Evolutionary conservation across 2,113 vertebrate genomes (phyloP), one percentile per base, ranked within the genome.

Genomic region (Corynorhinus townsendii): DNA sequence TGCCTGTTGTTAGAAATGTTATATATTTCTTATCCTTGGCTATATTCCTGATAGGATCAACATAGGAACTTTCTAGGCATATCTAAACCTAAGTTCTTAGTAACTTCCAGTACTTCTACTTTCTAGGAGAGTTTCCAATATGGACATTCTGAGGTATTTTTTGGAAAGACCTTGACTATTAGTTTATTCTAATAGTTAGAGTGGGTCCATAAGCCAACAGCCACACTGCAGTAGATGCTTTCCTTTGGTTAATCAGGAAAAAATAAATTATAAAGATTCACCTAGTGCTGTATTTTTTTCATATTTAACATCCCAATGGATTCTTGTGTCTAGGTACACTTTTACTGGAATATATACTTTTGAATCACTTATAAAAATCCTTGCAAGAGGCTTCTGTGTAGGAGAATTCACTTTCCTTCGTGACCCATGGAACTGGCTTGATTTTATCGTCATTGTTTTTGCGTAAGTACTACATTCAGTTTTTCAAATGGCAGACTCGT

Each of bases 371-470:
- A 97, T 99, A 96, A 99, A 99, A 98, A 98, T 99, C 82, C 97
- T 99, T 97, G 99, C 99, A 93, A 99, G 99, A 98, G 99, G 99
- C 69, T 99, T 99, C 97, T 99, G 99, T 97, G 95, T 99, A 96
- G 99, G 99, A 92, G 97, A 98, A 93, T 99, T 99, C 97, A 99
- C 99, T 54, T 99, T 99, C 95, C 99, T 99, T 75, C 99, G 99
- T 97, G 99, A 99, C 96, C 99, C 99, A 11, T 99, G 99, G 99
- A 99, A 99, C 97, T 99, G 99, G 99, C 98, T 99, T 97, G 99
- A 99, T 98, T 99, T 99, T 98, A 96, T 98, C 95, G 99, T 99
- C 12, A 99, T 99, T 98, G 98, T 99, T 86, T 99, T 99, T 98
- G 99, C 99, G 99, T 99, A 98, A 99, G 99, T 99, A 98, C 93